phyloP scores from a whole-genome alignment of 2,797 vertebrate genomes.

The Sitta carolinensis region DNA sequence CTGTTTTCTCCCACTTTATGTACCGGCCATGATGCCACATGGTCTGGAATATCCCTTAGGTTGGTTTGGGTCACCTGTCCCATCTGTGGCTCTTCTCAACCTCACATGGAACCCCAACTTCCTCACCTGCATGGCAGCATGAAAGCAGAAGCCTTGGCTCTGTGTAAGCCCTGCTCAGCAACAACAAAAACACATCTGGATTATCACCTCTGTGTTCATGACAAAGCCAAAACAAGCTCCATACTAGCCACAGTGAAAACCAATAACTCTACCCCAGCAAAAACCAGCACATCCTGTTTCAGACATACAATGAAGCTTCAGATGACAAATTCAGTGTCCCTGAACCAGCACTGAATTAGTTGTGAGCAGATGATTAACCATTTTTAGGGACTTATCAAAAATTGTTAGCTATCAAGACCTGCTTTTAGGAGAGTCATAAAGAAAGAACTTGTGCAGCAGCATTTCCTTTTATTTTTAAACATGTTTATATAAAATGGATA shows the following conservation, averaged over 20 bases:
- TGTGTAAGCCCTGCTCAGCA: background rate
- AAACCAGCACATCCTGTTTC: background rate
- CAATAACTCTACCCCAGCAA: background rate
- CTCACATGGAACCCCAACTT: background rate
- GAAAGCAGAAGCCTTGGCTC: background rate
- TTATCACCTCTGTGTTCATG: background rate
- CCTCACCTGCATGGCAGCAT: background rate
- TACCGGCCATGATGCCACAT: background rate
- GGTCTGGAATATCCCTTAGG: background rate
- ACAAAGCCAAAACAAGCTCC: background rate
- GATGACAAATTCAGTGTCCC: background rate
- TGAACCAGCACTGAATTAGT: background rate
- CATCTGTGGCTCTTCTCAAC: rapidly evolving
- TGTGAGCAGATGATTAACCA: background rate
- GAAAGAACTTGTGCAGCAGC: background rate
- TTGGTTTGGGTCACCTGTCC: background rate
- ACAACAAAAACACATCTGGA: background rate
- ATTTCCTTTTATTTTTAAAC: slow-evolving; percentile 28
- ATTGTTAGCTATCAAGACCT: background rate
- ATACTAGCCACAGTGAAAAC: background rate
- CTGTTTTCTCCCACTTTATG: background rate
- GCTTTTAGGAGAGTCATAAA: background rate
- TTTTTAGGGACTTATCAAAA: background rate
- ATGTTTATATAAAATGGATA: background rate
- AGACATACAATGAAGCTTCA: background rate